Evolutionary conservation across 2,888 invertebrate genomes (phyloP).

Genomic region (Brenthis ino): DNA sequence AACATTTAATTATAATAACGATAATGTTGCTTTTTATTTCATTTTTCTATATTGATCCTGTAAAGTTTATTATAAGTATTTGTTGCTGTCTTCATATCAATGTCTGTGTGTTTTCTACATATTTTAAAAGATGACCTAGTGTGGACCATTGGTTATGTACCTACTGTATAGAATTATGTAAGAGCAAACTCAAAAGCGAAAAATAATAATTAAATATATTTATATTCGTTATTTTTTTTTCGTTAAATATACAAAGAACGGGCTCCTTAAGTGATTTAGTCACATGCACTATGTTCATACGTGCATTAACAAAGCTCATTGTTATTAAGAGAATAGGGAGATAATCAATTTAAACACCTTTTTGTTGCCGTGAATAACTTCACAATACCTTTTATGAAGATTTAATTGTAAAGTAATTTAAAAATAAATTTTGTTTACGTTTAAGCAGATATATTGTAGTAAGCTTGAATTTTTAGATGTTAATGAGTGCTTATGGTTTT

Average conservation of each 20-base stretch:
- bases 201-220: conserved; percentile 1
- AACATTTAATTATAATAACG: no score
- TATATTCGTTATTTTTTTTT: neutral
- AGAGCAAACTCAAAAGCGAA: neutral
- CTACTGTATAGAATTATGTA: no score
- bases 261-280: conserved; percentile 21
- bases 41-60: no score
- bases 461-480: no score
- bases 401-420: conserved; percentile 21
- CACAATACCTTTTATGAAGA: conserved; percentile 47
- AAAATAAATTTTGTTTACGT: neutral
- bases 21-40: no score
- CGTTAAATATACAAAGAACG: conserved; percentile 8
- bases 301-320: conserved; percentile 61
- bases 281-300: conserved; percentile 28
- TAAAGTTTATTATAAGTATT: no score
- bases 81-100: no score
- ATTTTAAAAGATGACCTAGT: no score
- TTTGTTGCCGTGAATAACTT: conserved; percentile 49
- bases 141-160: no score
- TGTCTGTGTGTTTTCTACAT: no score
- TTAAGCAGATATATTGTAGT: no score
- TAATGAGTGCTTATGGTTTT: no score
- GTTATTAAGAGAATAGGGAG: conserved; percentile 62
- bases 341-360: conserved; percentile 63